phyloP scores from a whole-genome alignment of 2,113 vertebrate species.

The Rhombomys opimus region DNA sequence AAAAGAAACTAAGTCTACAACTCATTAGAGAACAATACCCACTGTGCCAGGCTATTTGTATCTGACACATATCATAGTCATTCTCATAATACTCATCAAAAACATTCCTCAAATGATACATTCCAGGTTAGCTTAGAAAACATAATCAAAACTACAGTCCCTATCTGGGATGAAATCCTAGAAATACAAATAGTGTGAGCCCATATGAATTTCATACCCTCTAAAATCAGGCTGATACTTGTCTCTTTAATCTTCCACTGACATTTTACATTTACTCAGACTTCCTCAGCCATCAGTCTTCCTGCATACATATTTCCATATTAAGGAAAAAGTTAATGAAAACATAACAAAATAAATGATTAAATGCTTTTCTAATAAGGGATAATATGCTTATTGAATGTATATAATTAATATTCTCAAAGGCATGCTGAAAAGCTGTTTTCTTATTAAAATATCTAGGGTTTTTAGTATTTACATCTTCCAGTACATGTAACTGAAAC shows the following conservation, averaged over 20 bases:
- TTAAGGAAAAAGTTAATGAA: slow-evolving; percentile 28
- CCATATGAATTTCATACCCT: not conserved
- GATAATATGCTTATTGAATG: not conserved
- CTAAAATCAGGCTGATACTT: not conserved
- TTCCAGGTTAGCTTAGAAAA: not conserved
- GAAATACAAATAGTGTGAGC: not conserved
- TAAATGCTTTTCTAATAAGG: not conserved
- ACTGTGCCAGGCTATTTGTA: not conserved
- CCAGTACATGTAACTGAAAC: not conserved
- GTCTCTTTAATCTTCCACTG: not conserved
- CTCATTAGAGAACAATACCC: not conserved
- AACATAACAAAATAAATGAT: not conserved
- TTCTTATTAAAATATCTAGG: not conserved
- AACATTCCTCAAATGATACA: not conserved
- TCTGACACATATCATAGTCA: not conserved
- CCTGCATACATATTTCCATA: not conserved
- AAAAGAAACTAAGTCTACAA: not conserved
- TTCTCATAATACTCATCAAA: not conserved
- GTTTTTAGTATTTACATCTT: not conserved
- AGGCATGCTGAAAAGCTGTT: not conserved
- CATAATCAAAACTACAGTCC: not conserved
- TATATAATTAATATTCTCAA: not conserved
- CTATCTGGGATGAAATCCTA: not conserved
- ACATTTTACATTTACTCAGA: not conserved
- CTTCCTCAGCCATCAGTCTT: not conserved